Conservation (phyloP, 2,888 invertebrate genomes). For the Acanthosoma haemorrhoidale region DNA sequence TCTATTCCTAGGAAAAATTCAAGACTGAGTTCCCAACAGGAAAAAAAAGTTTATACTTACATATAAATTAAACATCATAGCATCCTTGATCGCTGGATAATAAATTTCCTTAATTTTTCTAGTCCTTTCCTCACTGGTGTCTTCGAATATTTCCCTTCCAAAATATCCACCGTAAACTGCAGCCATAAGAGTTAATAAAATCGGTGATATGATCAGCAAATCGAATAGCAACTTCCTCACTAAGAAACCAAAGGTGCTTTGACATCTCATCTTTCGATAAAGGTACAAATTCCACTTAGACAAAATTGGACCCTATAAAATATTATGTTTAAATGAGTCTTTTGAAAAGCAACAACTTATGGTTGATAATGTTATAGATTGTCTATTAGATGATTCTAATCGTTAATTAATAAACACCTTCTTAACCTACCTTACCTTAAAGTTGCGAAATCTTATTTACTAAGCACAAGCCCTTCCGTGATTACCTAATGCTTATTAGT, state of each 20-base stretch:
- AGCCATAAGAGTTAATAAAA: background rate
- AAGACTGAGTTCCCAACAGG: no score
- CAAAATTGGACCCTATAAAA: background rate
- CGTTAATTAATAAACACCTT: no score
- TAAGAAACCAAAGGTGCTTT: background rate
- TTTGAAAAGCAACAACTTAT: no score
- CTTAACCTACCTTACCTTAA: no score
- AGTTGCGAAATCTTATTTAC: no score
- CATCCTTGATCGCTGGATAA: background rate
- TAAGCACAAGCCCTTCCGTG: no score
- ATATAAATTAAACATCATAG: background rate
- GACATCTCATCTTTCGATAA: background rate
- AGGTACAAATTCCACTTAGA: background rate
- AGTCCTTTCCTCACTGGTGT: background rate
- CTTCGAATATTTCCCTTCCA: background rate
- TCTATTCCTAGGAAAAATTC: no score
- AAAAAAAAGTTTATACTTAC: background rate
- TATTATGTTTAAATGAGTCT: no score
- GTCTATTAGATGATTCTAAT: no score
- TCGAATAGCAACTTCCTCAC: background rate
- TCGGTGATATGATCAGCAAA: background rate
- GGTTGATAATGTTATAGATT: no score
- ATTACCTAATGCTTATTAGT: no score
- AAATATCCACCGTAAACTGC: background rate
- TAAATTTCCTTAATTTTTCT: background rate